Evolutionary conservation across 2,888 invertebrate species (phyloP).

Genomic region (Atrina japonica): DNA sequence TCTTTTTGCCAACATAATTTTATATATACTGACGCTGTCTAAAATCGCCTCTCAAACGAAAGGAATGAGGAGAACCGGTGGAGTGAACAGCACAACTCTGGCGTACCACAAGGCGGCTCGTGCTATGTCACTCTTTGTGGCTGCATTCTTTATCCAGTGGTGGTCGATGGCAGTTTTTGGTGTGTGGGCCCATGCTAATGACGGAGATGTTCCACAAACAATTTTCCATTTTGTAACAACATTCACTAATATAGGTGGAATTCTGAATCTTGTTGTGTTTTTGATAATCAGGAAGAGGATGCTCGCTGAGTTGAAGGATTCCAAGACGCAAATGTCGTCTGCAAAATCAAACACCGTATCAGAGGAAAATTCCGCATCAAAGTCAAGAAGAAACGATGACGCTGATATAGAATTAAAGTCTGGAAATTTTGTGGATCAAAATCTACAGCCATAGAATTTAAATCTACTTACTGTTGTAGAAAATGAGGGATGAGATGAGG

Average conservation of each 20-base stretch:
- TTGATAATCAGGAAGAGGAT: conserved; percentile 37
- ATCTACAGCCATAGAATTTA: too few species aligned
- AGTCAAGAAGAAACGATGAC: too few species aligned
- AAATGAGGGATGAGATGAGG: too few species aligned
- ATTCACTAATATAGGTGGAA: conserved; percentile 54
- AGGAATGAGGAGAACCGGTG: conserved; percentile 21
- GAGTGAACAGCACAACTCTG: conserved; percentile 33
- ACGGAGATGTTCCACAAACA: conserved; percentile 44
- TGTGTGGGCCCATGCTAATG: conserved; percentile 40
- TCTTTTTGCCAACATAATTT: conserved; percentile 44
- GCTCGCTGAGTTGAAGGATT: neutral
- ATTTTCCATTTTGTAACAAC: conserved; percentile 55
- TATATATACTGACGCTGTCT: conserved; percentile 53
- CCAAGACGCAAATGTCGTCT: too few species aligned
- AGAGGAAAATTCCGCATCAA: too few species aligned
- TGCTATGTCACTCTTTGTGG: conserved; percentile 55
- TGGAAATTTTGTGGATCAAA: too few species aligned
- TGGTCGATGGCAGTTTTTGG: conserved; percentile 58
- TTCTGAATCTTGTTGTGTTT: conserved; percentile 50
- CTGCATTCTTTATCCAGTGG: conserved; percentile 56
- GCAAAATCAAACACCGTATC: too few species aligned
- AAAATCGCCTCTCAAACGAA: conserved; percentile 41
- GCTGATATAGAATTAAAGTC: too few species aligned
- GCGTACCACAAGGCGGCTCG: conserved; percentile 52
- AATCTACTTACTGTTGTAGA: too few species aligned